Evolutionary conservation across 2,113 vertebrate genomes (phyloP), one percentile per base, ranked within the genome.

Genomic region (Ardeotis arabs): DNA sequence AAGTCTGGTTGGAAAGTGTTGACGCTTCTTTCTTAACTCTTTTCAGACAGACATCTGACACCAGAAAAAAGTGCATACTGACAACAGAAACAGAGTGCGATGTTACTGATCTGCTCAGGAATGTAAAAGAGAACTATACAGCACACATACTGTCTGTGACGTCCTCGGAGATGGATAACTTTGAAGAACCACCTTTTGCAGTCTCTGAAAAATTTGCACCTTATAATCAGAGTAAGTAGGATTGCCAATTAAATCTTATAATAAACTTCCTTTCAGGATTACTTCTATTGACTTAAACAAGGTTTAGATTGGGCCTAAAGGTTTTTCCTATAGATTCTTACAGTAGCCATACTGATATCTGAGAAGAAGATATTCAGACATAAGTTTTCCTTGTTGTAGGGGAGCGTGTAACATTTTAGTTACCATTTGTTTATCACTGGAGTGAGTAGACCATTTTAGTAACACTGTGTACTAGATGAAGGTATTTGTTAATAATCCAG

Each of bases 191-290:
- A 44, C 98, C 96, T 9, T 94, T 95, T 84, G 94, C 91, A 53
- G 87, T 76, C 7, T 98, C 99, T 8, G 87, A 94, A 1, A 33
- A 49, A 18, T 99, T 99, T 97, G 98, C 87, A 25, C 99, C 99
- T 39, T 99, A 99, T 63, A 17, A 21, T 66, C 98, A 99, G 60
- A 99, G 99, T 99, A 98, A 86, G 99, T 98, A 56, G 62, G 20
- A 84, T 68, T 89, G 28, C 21, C 49, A 55, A 9, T 64, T 67
- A 60, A 59, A 55, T 62, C 9, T 89, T 82, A 27, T 1, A 4
- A 33, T 31, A 74, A 59, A 52, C 55, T 62, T 74, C 25, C 33
- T 85, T 68, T 81, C 49, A 82, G 16, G 52, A 52, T 45, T 35
- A 55, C 12, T 86, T 82, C n/a, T 33, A 8, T 47, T 56, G 29